Percentiles rank a stretch among this genome's conserved stretches.
Evolutionary conservation across 2,797 vertebrate genomes (phyloP).

Genomic region (Pipistrellus kuhlii): DNA sequence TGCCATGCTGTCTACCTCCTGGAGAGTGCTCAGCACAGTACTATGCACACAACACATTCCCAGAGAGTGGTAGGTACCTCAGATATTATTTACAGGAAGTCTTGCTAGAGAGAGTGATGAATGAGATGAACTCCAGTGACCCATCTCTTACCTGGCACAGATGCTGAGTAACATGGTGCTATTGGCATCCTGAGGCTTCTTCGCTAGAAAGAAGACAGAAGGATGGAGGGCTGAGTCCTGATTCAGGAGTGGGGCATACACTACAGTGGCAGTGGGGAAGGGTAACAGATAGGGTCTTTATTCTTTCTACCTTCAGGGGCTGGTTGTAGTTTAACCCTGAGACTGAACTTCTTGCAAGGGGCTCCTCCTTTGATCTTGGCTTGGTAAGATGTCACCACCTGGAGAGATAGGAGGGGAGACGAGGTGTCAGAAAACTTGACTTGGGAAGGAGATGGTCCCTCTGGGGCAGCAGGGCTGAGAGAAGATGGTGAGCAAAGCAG

Average conservation of each 20-base stretch:
- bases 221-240: not conserved
- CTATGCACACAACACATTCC: too few species aligned
- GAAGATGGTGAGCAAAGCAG: not conserved
- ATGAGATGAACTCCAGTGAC: not conserved
- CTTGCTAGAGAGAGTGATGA: not conserved
- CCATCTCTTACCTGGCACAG: slow-evolving; percentile 85
- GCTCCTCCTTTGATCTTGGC: slow-evolving; percentile 85
- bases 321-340: slow-evolving; percentile 85
- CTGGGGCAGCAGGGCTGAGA: not conserved
- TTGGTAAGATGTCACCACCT: slow-evolving; percentile 92
- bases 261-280: not conserved
- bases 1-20: too few species aligned
- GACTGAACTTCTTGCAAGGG: slow-evolving; percentile 88
- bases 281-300: not conserved
- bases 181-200: slow-evolving; percentile 66
- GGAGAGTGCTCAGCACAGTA: not conserved
- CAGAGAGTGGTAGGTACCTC: not conserved
- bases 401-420: not conserved
- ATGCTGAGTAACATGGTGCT: slow-evolving; percentile 83
- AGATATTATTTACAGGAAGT: not conserved
- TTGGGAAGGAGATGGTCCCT: not conserved
- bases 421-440: not conserved
- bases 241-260: not conserved
- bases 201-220: slow-evolving; percentile 73
- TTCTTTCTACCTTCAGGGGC: slow-evolving; percentile 65